Evolutionary conservation across 2,113 vertebrate species (phyloP), one percentile per base, ranked within the genome.

Genomic region (Apodemus speciosus): DNA sequence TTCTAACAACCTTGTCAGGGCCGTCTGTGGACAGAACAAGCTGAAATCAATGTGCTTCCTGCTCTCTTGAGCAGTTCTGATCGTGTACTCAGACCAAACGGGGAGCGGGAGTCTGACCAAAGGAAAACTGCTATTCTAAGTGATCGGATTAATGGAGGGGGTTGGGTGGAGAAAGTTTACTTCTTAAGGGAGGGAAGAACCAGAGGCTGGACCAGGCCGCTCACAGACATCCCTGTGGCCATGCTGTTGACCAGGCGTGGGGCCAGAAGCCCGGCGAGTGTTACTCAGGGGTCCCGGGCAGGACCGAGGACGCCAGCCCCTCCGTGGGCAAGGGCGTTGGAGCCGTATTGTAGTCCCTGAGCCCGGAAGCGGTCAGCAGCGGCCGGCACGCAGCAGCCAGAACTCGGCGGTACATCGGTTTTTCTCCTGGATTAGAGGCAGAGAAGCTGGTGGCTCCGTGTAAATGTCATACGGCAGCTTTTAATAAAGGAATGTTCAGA

Each of bases 1-100:
- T 98, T 99, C 98, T 98, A 99, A 99, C 99, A 99, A 99, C 99
- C 99, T 99, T 99, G 99, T 99, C 99, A 99, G 98, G 99, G 99
- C 98, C 98, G 98, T 98, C 98, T 99, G 98, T 97, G 98, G 99
- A 98, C 98, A 97, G 98, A 99, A 98, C 98, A 98, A 98, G 98
- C 98, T 98, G 98, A 98, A 99, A 99, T 99, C 99, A 99, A 99
- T 99, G 99, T 99, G 98, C 98, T 98, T 98, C 97, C 97, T 98
- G 97, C 98, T 99, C 98, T 98, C 98, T 97, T 97, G 97, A 98
- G 98, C 98, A 98, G 98, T 98, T 98, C 98, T 98, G 98, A 98
- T 98, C 98, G 96, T 98, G 98, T 98, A 98, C 97, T 96, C 96
- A 93, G 97, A 93, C 97, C 91, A 97, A 98, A 97, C 91, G 6